Percentiles rank a stretch among this genome's conserved stretches.
Evolutionary conservation across 2,797 vertebrate species (phyloP).

Genomic region (Diplodus puntazzo): DNA sequence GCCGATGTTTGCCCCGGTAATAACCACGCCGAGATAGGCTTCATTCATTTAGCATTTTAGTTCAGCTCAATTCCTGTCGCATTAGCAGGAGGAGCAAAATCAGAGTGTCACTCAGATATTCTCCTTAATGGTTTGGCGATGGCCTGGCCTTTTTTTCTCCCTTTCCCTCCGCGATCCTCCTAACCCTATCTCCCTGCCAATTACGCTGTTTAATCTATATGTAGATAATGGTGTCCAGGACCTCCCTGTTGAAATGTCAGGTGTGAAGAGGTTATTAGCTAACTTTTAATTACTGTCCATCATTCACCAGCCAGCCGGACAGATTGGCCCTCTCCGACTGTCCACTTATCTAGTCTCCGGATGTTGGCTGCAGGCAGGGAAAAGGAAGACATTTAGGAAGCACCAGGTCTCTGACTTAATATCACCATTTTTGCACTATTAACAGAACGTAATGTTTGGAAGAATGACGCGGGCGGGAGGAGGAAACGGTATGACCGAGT

Average conservation of each 20-base stretch:
- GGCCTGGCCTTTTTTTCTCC: conserved; percentile 83
- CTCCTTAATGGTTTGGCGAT: conserved; percentile 86
- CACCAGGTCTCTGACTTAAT: conserved; percentile 70
- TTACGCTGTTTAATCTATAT: conserved; percentile 99
- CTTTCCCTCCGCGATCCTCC: conserved; percentile 86
- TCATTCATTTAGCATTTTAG: conserved; percentile 87
- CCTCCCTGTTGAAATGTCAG: conserved; percentile 96
- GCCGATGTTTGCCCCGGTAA: conserved; percentile 83
- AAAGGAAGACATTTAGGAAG: conserved; percentile 69
- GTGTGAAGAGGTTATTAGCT: conserved; percentile 97
- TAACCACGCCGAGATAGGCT: conserved; percentile 81
- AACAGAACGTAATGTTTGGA: conserved; percentile 60
- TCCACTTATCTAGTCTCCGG: conserved; percentile 72
- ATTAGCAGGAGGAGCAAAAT: conserved; percentile 90
- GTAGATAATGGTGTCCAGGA: conserved; percentile 95
- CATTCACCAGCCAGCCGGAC: conserved; percentile 87
- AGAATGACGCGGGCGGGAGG: conserved; percentile 32
- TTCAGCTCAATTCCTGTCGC: conserved; percentile 93
- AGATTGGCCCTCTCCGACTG: conserved; percentile 82
- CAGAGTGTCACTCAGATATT: conserved; percentile 92
- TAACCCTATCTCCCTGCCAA: conserved; percentile 94
- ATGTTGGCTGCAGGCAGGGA: conserved; percentile 63
- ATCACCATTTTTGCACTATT: conserved; percentile 75
- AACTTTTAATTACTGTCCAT: conserved; percentile 99
- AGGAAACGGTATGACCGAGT: conserved; percentile 41